Evolutionary conservation across 2,113 vertebrate species (phyloP).

Genomic region (Nanorana parkeri): DNA sequence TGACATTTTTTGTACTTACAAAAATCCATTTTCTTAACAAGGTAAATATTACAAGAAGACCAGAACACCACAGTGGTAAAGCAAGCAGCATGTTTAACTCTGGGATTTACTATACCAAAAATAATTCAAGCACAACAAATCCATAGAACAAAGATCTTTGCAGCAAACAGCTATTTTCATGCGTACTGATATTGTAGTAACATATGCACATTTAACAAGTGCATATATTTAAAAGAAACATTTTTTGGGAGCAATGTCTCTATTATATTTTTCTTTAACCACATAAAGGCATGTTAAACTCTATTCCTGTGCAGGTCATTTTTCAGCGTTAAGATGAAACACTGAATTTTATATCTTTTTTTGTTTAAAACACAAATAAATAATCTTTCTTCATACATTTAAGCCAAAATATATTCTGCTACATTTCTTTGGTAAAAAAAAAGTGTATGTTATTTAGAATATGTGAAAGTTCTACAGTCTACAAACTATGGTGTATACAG

Average conservation of each 20-base stretch:
- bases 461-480: too few relatives aligned
- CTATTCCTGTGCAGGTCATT: too few relatives aligned
- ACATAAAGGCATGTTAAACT: too few relatives aligned
- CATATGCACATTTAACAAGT: not conserved
- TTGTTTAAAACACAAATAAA: too few relatives aligned
- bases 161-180: not conserved
- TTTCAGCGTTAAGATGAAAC: too few relatives aligned
- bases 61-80: not conserved
- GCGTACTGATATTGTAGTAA: slow-evolving; percentile 4
- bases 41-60: slow-evolving; percentile 23
- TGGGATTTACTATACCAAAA: slow-evolving; percentile 15
- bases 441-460: too few relatives aligned
- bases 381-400: too few relatives aligned
- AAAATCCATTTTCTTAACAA: slow-evolving; percentile 34
- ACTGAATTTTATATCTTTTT: too few relatives aligned
- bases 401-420: too few relatives aligned
- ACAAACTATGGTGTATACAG: too few relatives aligned
- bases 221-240: not conserved
- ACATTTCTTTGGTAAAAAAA: too few relatives aligned
- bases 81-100: slow-evolving; percentile 12
- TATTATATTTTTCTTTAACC: not conserved
- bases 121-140: slow-evolving; percentile 40
- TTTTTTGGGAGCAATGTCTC: not conserved
- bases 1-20: slow-evolving; percentile 39
- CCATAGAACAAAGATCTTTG: slow-evolving; percentile 10